These are phyloP conservation scores for Petrolisthes manimaculis DNA, from an alignment of 2,888 invertebrate species.

Conservation along the genomic window DNA sequence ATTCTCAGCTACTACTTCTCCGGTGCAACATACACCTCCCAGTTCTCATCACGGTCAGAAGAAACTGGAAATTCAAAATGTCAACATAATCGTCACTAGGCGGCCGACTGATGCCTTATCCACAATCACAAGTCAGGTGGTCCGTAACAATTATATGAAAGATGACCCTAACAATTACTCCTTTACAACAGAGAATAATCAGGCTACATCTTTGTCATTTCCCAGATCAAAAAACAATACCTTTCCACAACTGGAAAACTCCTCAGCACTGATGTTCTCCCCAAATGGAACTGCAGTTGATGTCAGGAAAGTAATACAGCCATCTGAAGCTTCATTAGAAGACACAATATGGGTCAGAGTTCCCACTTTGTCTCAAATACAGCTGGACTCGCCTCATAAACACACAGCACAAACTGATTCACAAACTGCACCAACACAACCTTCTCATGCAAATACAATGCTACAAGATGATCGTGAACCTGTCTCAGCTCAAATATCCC, in stretches of 20 bases:
- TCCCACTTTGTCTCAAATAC: background rate
- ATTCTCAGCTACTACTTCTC: too few species aligned
- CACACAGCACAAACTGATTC: background rate
- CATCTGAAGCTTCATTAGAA: background rate
- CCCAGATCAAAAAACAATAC: background rate
- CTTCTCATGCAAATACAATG: too few species aligned
- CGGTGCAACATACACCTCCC: too few species aligned
- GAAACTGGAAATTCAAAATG: too few species aligned
- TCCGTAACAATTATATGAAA: too few species aligned
- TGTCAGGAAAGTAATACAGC: background rate
- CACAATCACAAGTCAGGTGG: too few species aligned
- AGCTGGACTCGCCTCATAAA: background rate
- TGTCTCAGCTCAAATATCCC: too few species aligned
- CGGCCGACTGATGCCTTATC: too few species aligned
- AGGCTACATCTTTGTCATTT: background rate
- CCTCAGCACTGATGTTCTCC: background rate
- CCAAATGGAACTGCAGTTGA: background rate
- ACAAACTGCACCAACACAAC: background rate
- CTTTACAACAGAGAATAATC: background rate
- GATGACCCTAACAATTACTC: background rate
- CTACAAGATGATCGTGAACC: too few species aligned
- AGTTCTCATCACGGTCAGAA: too few species aligned
- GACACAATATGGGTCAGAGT: background rate
- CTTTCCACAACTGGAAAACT: background rate
- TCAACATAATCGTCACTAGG: too few species aligned